Evolutionary conservation across 2,888 invertebrate species (phyloP), one percentile per base, ranked within the genome.

Genomic region (Odontothrips loti): DNA sequence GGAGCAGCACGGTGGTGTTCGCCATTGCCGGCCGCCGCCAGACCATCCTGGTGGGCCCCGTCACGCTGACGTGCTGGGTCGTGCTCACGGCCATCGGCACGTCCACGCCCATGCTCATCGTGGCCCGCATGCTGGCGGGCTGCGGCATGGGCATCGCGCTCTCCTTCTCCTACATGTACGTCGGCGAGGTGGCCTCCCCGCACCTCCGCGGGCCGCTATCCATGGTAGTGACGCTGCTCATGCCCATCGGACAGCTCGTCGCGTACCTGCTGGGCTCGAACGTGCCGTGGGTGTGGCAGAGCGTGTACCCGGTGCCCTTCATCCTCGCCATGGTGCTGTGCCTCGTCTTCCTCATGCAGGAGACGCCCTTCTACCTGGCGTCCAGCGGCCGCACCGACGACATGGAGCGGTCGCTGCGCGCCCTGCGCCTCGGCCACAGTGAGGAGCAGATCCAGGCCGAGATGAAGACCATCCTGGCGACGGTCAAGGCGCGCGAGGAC

Each of bases 271-370:
- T 27, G 23, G 68, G 68, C 23, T 27, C 68, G 6, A 23, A 75
- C 23, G 68, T 75, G 27, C 11, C 11, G 23, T 75, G 68, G 68
- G 27, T 75, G 11, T 23, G 23, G 68, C 27, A 75, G 68, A 75
- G 68, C 68, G 68, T 75, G 68, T 75, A 75, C 68, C 68, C 68
- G 23, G 68, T 27, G 68, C 68, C 68, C 68, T 75, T 75, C 68
- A 23, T 75, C 68, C 27, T 1, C 68, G 27, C 27, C 68, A 23
- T 75, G 27, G 12, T 75, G 27, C 23, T 75, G 23, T 27, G 68
- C 68, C 12, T 75, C 68, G 12, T 75, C 27, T 75, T 75, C 68
- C 27, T 75, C 27, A 75, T 75, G 68, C 23, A 27, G 27, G 68
- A 75, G 68, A 27, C 68, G 27, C 68, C 68, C 23, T 75, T 27